Percentiles rank a stretch among this genome's conserved stretches.
Evolutionary conservation across 2,113 vertebrate genomes (phyloP).

Genomic region (Balaeniceps rex): DNA sequence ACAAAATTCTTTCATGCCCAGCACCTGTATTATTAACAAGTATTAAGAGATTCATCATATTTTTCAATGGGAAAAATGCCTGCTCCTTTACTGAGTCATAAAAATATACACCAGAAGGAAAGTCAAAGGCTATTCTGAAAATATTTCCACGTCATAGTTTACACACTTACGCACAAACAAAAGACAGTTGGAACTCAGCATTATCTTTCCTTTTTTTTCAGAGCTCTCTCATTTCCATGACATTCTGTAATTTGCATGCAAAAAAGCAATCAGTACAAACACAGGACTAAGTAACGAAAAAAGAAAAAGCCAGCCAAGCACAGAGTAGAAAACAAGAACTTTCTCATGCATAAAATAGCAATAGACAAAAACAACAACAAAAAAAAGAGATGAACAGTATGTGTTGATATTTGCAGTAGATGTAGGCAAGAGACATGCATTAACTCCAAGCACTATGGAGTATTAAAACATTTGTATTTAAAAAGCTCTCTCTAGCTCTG

Average conservation of each 20-base stretch:
- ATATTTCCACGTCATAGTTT: conserved; percentile 65
- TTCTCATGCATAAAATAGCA: conserved; percentile 78
- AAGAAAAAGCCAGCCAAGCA: conserved; percentile 71
- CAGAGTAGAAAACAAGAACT: conserved; percentile 68
- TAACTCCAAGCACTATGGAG: conserved; percentile 41
- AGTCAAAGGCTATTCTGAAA: conserved; percentile 68
- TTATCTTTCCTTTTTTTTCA: conserved; percentile 52
- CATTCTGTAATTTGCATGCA: conserved; percentile 78
- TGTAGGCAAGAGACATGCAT: conserved; percentile 66
- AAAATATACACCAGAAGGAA: conserved; percentile 65
- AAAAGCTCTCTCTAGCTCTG: background rate
- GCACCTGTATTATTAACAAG: conserved; percentile 7
- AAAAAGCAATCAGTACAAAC: conserved; percentile 72
- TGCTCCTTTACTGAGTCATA: background rate
- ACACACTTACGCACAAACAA: conserved; percentile 65
- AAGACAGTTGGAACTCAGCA: conserved; percentile 63
- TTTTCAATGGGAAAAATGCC: conserved; percentile 16
- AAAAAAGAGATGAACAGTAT: conserved; percentile 47
- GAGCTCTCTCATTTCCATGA: conserved; percentile 66
- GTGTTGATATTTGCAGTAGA: conserved; percentile 53
- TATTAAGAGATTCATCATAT: conserved; percentile 24
- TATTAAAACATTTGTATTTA: conserved; percentile 52
- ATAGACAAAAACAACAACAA: conserved; percentile 49
- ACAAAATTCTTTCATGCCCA: conserved; percentile 14
- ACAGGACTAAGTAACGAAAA: conserved; percentile 60